A percentile compares a stretch with the other conserved stretches of the same genome.
These are phyloP conservation scores for Nothobranchius kuhntae DNA, from an alignment of 2,113 vertebrate species.

Conservation along the genomic window DNA sequence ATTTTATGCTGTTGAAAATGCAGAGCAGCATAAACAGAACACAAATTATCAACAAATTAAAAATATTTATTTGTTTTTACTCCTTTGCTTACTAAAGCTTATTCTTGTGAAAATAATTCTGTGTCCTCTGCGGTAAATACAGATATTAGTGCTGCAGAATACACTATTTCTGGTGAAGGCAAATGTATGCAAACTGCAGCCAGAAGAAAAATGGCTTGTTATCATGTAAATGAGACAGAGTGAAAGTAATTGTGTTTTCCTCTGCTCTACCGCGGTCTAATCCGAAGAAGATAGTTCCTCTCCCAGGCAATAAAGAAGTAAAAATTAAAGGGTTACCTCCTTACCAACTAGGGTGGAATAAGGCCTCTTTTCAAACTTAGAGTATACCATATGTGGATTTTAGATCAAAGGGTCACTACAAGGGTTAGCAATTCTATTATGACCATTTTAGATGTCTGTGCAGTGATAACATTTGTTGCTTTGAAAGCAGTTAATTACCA, in stretches of 20 bases:
- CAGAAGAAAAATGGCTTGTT: conserved; percentile 18
- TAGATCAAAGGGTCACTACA: background rate
- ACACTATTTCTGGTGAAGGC: background rate
- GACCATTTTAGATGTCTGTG: background rate
- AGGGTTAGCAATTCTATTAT: background rate
- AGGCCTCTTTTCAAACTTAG: background rate
- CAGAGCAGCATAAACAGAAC: background rate
- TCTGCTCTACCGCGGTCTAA: conserved; percentile 24
- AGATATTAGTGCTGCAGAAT: conserved; percentile 9
- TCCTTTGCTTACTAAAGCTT: background rate
- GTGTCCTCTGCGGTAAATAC: background rate
- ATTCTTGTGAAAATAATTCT: background rate
- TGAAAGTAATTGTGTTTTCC: conserved; percentile 22
- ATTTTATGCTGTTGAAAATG: too few relatives aligned
- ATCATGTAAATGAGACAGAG: conserved; percentile 41
- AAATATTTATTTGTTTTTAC: background rate
- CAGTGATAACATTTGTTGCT: background rate
- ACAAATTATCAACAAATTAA: background rate
- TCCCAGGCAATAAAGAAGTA: conserved; percentile 22
- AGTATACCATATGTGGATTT: background rate
- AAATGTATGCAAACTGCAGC: conserved; percentile 23
- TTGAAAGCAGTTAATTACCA: background rate
- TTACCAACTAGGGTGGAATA: conserved; percentile 22
- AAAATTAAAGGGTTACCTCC: conserved; percentile 47
- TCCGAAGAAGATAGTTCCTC: conserved; percentile 35